Percentiles rank a stretch among this genome's conserved stretches.
phyloP scores from a whole-genome alignment of 2,797 vertebrate genomes.

The Brachymystax lenok region DNA sequence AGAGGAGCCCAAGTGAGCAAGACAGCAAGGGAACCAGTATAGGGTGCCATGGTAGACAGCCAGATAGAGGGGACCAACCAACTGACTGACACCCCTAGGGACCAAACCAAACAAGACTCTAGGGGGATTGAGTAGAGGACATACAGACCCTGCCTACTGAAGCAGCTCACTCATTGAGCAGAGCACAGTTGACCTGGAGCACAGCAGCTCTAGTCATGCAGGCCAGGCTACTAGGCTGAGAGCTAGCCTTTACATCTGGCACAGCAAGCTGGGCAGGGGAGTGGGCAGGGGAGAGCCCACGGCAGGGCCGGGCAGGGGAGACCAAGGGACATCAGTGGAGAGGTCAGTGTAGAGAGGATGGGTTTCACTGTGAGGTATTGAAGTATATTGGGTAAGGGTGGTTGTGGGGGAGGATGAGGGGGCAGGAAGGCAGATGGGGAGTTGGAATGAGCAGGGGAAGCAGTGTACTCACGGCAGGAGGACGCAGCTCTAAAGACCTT shows the following conservation, averaged over 20 bases:
- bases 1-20: too few relatives aligned
- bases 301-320: too few relatives aligned
- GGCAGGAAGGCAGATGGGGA: constrained; percentile 39
- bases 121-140: constrained; percentile 38
- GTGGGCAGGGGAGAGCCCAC: neutral
- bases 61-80: too few relatives aligned
- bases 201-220: constrained; percentile 65
- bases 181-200: constrained; percentile 48
- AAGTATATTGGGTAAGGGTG: constrained; percentile 13
- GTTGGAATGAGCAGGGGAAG: too few relatives aligned
- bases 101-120: too few relatives aligned
- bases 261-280: constrained; percentile 46
- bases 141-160: constrained; percentile 49
- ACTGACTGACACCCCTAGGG: too few relatives aligned
- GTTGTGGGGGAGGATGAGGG: constrained; percentile 7
- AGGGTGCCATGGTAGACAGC: too few relatives aligned
- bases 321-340: constrained; percentile 21
- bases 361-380: constrained; percentile 26
- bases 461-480: neutral
- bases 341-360: constrained; percentile 20
- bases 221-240: constrained; percentile 54
- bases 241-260: constrained; percentile 49
- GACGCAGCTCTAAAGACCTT: too few relatives aligned
- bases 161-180: constrained; percentile 55
- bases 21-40: too few relatives aligned